A percentile compares a stretch with the other conserved stretches of the same genome.
Evolutionary conservation across 2,797 vertebrate genomes (phyloP).

Genomic region (Sebastes variabilis): DNA sequence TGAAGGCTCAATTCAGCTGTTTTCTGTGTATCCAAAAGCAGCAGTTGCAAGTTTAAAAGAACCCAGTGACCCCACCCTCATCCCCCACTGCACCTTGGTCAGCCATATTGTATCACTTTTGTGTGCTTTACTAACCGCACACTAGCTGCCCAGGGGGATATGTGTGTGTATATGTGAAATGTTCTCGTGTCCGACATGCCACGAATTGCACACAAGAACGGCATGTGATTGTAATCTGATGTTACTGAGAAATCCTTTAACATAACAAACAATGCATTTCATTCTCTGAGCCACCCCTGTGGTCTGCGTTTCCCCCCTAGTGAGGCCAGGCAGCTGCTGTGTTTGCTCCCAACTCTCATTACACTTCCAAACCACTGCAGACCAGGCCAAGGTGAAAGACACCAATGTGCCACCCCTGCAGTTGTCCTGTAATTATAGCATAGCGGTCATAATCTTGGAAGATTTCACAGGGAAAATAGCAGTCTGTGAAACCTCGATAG

Average conservation of each 20-base stretch:
- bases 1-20: slow-evolving; percentile 26
- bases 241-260: background rate
- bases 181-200: background rate
- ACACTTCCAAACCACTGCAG: slow-evolving; percentile 51
- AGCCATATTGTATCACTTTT: background rate
- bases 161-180: background rate
- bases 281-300: slow-evolving; percentile 25
- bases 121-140: background rate
- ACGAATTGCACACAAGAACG: background rate
- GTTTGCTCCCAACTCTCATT: slow-evolving; percentile 41
- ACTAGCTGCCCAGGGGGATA: background rate
- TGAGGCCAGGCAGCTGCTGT: slow-evolving; percentile 45
- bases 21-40: slow-evolving; percentile 1
- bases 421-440: slow-evolving; percentile 38
- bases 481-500: background rate
- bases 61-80: background rate
- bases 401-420: slow-evolving; percentile 31
- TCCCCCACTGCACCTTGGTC: slow-evolving; percentile 5
- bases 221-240: slow-evolving; percentile 6
- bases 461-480: background rate
- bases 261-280: slow-evolving; percentile 6
- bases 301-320: slow-evolving; percentile 4
- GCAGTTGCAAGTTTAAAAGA: slow-evolving; percentile 5
- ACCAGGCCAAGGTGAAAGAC: slow-evolving; percentile 45
- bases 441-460: background rate